A percentile compares a stretch with the other conserved stretches of the same genome.
Evolutionary conservation across 2,113 vertebrate genomes (phyloP).

Genomic region (Puntigrus tetrazona): DNA sequence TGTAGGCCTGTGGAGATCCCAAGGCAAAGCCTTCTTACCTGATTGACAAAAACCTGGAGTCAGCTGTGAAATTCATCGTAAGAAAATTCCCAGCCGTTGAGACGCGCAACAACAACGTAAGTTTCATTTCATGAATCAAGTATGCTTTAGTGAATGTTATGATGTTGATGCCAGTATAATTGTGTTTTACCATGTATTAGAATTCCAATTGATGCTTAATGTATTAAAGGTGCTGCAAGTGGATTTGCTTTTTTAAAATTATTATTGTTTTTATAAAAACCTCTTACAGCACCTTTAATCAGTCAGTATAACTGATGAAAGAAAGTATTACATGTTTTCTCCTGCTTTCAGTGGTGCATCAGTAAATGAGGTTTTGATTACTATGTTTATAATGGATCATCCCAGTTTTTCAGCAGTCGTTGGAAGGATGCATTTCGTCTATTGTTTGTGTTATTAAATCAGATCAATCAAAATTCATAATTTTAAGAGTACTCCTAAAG

Average conservation of each 20-base stretch:
- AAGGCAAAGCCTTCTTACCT: slow-evolving; percentile 99
- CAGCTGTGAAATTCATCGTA: slow-evolving; percentile 98
- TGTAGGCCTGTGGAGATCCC: slow-evolving; percentile 93
- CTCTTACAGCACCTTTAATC: background rate
- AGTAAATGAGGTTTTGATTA: background rate
- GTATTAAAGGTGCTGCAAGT: background rate
- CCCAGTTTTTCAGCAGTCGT: background rate
- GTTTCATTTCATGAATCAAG: slow-evolving; percentile 61
- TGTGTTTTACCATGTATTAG: background rate
- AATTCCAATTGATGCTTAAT: background rate
- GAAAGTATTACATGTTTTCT: background rate
- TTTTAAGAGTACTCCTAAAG: background rate
- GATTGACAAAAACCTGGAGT: slow-evolving; percentile 98
- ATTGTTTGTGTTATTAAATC: background rate
- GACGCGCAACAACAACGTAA: slow-evolving; percentile 98
- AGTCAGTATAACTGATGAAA: background rate
- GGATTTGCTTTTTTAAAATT: too few relatives aligned
- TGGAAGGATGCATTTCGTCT: background rate
- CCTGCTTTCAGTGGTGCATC: background rate
- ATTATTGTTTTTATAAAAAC: background rate
- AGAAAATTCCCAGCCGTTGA: slow-evolving; percentile 97
- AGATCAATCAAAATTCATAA: background rate
- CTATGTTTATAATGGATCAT: background rate
- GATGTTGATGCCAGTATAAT: background rate
- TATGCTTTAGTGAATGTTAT: background rate